Evolutionary conservation across 2,888 invertebrate genomes (phyloP).

Genomic region (Polia nebulosa): DNA sequence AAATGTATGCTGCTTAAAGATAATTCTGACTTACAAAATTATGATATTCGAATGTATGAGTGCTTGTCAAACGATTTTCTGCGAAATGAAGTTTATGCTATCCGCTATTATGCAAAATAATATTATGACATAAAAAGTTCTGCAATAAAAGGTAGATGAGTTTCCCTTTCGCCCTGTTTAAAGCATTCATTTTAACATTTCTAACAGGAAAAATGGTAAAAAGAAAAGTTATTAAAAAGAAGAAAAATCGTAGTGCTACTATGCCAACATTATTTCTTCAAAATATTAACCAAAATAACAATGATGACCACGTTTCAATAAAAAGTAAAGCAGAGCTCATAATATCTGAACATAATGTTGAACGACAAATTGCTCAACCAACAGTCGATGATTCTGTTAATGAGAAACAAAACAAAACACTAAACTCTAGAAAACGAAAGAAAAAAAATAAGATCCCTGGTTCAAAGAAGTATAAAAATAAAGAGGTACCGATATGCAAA

Average conservation of each 20-base stretch:
- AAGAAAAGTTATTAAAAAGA: conserved; percentile 77
- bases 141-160: too few species aligned
- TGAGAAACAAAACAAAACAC: neutral
- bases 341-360: neutral
- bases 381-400: neutral
- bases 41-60: too few species aligned
- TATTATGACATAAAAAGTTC: too few species aligned
- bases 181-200: neutral
- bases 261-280: conserved; percentile 18
- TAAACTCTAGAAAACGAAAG: neutral
- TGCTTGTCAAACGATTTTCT: too few species aligned
- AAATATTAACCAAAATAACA: conserved; percentile 18
- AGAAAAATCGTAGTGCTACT: conserved; percentile 18
- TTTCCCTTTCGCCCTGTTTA: too few species aligned
- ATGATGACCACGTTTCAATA: conserved; percentile 6
- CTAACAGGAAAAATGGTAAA: conserved; percentile 78
- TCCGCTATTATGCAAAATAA: too few species aligned
- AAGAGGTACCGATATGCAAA: neutral
- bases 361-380: conserved; percentile 1
- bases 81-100: too few species aligned
- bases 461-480: conserved; percentile 22
- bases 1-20: too few species aligned
- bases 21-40: too few species aligned
- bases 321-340: neutral
- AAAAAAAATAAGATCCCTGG: neutral